phyloP scores from a whole-genome alignment of 1,140 invertebrate species.

The Chymomyza costata region DNA sequence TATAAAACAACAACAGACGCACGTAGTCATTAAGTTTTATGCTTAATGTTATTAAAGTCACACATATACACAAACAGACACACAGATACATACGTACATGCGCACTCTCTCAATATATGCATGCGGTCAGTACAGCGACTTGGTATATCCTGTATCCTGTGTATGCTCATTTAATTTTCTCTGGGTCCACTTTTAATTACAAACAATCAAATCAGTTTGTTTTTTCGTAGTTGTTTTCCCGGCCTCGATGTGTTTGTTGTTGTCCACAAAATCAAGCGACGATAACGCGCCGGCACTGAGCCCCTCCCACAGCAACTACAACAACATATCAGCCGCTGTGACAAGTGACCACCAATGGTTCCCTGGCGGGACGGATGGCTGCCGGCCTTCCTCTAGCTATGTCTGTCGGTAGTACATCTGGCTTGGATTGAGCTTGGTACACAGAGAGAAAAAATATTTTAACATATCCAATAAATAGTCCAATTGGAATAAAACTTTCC shows the following conservation, averaged over 20 bases:
- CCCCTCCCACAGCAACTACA: not conserved
- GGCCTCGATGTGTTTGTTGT: conserved; percentile 1
- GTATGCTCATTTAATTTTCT: conserved; percentile 66
- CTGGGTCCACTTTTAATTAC: conserved; percentile 68
- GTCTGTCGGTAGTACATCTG: no score
- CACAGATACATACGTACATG: not conserved
- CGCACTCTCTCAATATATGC: not conserved
- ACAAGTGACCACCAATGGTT: conserved; percentile 6
- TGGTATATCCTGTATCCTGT: conserved; percentile 38
- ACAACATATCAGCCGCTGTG: conserved; percentile 2
- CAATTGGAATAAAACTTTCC: no score
- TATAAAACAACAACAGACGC: conserved; percentile 8
- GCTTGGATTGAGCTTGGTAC: no score
- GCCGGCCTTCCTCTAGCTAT: no score
- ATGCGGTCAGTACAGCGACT: conserved; percentile 1
- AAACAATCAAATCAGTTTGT: conserved; percentile 73
- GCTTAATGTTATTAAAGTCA: conserved; percentile 1
- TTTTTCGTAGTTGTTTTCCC: conserved; percentile 35
- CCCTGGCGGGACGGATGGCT: no score
- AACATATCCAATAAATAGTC: no score
- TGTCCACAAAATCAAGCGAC: conserved; percentile 11
- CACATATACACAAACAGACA: conserved; percentile 2
- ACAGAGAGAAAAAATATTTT: no score
- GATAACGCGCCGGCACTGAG: conserved; percentile 3
- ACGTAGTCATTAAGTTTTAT: conserved; percentile 64